phyloP scores from a whole-genome alignment of 2,888 invertebrate species.

The Nudaria mundana region DNA sequence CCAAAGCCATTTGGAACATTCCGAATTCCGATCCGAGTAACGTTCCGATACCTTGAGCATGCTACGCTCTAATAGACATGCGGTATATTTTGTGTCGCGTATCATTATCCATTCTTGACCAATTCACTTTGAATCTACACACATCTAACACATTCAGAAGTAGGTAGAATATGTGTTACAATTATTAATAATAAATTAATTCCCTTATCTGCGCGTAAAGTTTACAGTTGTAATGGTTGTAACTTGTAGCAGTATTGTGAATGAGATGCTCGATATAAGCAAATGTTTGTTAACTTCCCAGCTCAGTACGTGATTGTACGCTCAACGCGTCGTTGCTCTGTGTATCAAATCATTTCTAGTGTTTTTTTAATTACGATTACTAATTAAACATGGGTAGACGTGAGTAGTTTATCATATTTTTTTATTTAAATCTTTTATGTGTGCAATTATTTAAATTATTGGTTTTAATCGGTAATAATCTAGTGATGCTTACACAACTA shows the following conservation, averaged over 20 bases:
- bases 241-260: constrained; percentile 3
- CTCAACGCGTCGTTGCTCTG: constrained; percentile 22
- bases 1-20: neutral
- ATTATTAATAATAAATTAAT: too few relatives aligned
- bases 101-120: constrained; percentile 1
- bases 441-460: too few relatives aligned
- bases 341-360: constrained; percentile 7
- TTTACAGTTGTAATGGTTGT: neutral
- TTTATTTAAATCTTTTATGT: too few relatives aligned
- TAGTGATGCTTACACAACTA: too few relatives aligned
- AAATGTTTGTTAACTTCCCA: constrained; percentile 17
- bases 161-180: too few relatives aligned
- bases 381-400: constrained; percentile 36
- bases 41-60: neutral
- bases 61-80: neutral
- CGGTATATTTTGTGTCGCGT: constrained; percentile 1
- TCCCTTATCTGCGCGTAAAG: neutral
- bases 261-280: constrained; percentile 18
- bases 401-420: constrained; percentile 22
- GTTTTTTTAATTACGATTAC: neutral
- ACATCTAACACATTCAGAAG: neutral
- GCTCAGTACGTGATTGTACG: constrained; percentile 20
- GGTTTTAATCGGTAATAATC: too few relatives aligned
- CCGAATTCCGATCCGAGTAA: too few relatives aligned
- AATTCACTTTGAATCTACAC: neutral